Base-by-base conservation (phyloP, 2,888 invertebrate species). In the Hirtodrosophila histrioides region DNA sequence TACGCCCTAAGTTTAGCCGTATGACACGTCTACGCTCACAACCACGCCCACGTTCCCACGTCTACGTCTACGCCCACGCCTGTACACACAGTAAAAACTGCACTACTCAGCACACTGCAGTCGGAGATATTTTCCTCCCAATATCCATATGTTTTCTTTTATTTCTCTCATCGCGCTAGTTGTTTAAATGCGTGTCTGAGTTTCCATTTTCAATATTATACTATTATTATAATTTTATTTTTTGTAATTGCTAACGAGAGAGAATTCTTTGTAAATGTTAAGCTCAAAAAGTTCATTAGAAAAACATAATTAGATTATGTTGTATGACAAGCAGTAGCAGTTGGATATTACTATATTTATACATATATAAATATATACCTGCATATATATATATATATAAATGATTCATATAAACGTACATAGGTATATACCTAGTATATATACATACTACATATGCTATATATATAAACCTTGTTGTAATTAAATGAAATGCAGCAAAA, bases 301-400 rank as follows among this genome's bases (percentile, higher is more conserved):
- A 67, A 79, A 67, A 55, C 88, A 87, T 88, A 83, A 88, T 88
- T 83, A 86, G 86, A 83, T 88, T 83, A 82, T 83, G 88, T 83
- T 83, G 74, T 75, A 79, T 83, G 86, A 86, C 80, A 80, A 80
- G 83, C 49, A 67, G 65, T 74, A 78, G 75, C 75, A 75, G 71
- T 75, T 70, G 75, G 71, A 78, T 77, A 78, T 88, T 81, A 78
- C 56, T 63, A 77, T 48, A 69, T 75, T 69, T 74, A 78, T 66
- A 69, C 50, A 66, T 56, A 62, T 57, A 62, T 69, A 76, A 74
- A 74, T 71, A 76, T 64, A 57, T n/a, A 69, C 6, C 4, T 27
- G 6, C 6, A 27, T 27, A 27, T 27, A 27, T 27, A 27, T 4
- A 27, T 27, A 6, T 6, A 6, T 27, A 27, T 27, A 27, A 60